Percentiles rank a stretch among this genome's conserved stretches.
These are phyloP conservation scores for Geophilus truncorum DNA, from an alignment of 2,888 invertebrate genomes.

Conservation along the genomic window DNA sequence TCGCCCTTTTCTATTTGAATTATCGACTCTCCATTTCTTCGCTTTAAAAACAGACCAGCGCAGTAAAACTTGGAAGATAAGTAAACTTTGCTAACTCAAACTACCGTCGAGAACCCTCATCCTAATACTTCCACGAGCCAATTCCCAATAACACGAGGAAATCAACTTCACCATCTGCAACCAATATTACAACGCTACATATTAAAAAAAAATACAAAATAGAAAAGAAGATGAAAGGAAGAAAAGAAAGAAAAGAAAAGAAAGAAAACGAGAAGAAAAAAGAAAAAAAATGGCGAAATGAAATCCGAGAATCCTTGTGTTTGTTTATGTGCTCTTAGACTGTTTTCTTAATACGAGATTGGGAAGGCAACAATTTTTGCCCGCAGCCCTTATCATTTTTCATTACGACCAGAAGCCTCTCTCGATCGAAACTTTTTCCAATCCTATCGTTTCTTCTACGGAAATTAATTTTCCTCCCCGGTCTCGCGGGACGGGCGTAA, in stretches of 20 bases:
- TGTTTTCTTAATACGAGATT: neutral
- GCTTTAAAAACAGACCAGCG: constrained; percentile 1
- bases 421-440: constrained; percentile 14
- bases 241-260: neutral
- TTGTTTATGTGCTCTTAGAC: neutral
- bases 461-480: constrained; percentile 2
- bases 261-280: neutral
- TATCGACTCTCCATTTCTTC: neutral
- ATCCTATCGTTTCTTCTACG: constrained; percentile 25
- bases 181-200: neutral
- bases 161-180: constrained; percentile 17
- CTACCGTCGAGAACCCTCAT: neutral
- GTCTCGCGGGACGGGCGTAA: neutral
- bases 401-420: neutral
- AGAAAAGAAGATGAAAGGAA: neutral
- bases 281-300: neutral
- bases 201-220: neutral
- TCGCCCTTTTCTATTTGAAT: neutral
- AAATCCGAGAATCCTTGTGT: neutral
- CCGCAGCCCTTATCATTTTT: constrained; percentile 2
- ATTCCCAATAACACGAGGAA: constrained; percentile 18
- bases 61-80: constrained; percentile 1
- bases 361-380: neutral
- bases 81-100: constrained; percentile 16
- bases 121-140: neutral